A percentile compares a stretch with the other conserved stretches of the same genome.
phyloP scores from a whole-genome alignment of 2,113 vertebrate genomes.

The Caretta caretta region DNA sequence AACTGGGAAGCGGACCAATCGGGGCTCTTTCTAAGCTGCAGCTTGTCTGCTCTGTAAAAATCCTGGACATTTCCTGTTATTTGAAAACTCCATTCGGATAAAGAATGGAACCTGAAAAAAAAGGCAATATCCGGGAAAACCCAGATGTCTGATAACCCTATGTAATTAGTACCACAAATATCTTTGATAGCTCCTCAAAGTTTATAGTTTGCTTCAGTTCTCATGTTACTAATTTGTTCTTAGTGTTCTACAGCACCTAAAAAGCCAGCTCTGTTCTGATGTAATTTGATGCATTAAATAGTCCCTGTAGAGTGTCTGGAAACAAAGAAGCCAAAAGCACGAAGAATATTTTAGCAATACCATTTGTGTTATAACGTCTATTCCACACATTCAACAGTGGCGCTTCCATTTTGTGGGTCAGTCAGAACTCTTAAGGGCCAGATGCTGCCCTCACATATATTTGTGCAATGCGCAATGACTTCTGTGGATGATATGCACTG shows the following conservation, averaged over 20 bases:
- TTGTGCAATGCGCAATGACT: not conserved
- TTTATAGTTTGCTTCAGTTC: not conserved
- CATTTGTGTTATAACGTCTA: not conserved
- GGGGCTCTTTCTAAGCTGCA: no score
- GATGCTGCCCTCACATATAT: not conserved
- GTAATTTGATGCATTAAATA: not conserved
- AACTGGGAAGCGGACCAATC: no score
- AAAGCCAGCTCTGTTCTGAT: not conserved
- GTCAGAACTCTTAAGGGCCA: not conserved
- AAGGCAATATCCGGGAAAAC: no score
- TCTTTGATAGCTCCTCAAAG: not conserved
- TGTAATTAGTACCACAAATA: slow-evolving; percentile 13
- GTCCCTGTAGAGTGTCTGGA: not conserved
- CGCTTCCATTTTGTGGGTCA: not conserved
- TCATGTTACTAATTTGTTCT: not conserved
- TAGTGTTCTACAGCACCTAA: not conserved
- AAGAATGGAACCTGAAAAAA: no score
- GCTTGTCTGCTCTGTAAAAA: no score
- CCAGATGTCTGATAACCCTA: no score
- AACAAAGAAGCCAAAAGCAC: slow-evolving; percentile 21
- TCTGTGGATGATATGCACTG: not conserved
- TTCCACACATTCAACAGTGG: not conserved
- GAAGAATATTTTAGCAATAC: not conserved
- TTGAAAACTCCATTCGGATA: no score
- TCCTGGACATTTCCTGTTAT: no score